phyloP scores from a whole-genome alignment of 1,140 invertebrate genomes.

The Lysiphlebus fabarum region DNA sequence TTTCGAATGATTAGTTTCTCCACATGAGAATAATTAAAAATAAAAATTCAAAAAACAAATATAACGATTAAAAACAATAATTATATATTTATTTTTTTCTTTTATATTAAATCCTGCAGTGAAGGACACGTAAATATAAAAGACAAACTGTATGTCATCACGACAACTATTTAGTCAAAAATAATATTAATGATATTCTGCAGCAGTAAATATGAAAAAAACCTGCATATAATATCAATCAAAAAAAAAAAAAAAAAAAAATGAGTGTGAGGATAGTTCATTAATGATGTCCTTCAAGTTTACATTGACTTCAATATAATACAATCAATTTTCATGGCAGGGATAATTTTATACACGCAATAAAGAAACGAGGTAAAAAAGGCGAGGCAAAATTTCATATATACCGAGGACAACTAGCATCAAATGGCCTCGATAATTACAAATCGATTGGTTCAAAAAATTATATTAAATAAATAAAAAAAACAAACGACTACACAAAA shows the following conservation, averaged over 20 bases:
- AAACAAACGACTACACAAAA: no score
- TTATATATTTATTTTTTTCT: conserved; percentile 10
- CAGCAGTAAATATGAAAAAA: no score
- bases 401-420: conserved; percentile 26
- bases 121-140: conserved; percentile 9
- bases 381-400: conserved; percentile 15
- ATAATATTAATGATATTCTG: not conserved
- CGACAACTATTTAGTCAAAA: conserved; percentile 1
- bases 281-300: conserved; percentile 26
- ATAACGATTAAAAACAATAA: not conserved
- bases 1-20: no score
- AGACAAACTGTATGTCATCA: conserved; percentile 19
- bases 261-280: conserved; percentile 19
- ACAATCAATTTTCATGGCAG: conserved; percentile 22
- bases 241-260: no score
- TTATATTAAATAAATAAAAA: not conserved
- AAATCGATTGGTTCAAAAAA: conserved; percentile 32
- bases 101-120: not conserved
- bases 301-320: conserved; percentile 7
- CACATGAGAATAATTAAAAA: no score
- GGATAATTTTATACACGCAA: not conserved
- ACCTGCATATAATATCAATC: not conserved
- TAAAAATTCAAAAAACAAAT: not conserved
- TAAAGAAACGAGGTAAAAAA: no score
- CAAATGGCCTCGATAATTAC: conserved; percentile 41